Evolutionary conservation across 1,140 invertebrate genomes (phyloP).

Genomic region (Lucilia sericata): DNA sequence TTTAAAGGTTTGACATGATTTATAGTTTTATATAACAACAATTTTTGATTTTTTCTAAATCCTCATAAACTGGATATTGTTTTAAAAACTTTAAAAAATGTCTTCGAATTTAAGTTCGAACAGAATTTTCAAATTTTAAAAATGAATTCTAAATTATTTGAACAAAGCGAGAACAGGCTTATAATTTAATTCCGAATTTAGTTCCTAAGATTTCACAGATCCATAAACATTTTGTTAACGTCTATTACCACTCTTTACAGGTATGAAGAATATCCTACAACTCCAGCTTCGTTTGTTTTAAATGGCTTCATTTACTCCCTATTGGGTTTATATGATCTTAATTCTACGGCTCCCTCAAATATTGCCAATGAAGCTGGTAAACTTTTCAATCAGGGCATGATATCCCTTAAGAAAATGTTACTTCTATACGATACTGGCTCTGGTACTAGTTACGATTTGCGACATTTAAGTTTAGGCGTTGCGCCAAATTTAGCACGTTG

Average conservation of each 20-base stretch:
- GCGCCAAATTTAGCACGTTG: conserved; percentile 93
- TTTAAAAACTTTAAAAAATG: too few relatives aligned
- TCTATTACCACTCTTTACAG: conserved; percentile 68
- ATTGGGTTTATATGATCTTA: conserved; percentile 94
- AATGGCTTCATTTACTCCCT: conserved; percentile 99
- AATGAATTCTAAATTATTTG: too few relatives aligned
- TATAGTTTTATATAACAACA: too few relatives aligned
- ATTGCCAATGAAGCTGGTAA: conserved; percentile 77
- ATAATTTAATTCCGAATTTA: too few relatives aligned
- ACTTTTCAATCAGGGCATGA: conserved; percentile 89
- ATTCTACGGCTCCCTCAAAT: conserved; percentile 75
- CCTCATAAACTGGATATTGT: too few relatives aligned
- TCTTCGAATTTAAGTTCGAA: too few relatives aligned
- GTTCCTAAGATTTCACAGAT: too few relatives aligned
- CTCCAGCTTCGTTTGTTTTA: conserved; percentile 93
- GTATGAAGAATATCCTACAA: conserved; percentile 99
- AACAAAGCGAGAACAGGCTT: too few relatives aligned
- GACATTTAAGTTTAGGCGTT: conserved; percentile 89
- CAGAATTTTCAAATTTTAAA: too few relatives aligned
- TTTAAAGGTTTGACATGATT: too few relatives aligned
- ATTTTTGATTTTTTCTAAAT: too few relatives aligned
- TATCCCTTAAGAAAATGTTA: conserved; percentile 89
- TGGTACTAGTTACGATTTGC: conserved; percentile 95
- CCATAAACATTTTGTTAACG: too few relatives aligned
- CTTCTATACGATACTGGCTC: conserved; percentile 95